Evolutionary conservation across 2,797 vertebrate genomes (phyloP).

Genomic region (Chrysolophus pictus): DNA sequence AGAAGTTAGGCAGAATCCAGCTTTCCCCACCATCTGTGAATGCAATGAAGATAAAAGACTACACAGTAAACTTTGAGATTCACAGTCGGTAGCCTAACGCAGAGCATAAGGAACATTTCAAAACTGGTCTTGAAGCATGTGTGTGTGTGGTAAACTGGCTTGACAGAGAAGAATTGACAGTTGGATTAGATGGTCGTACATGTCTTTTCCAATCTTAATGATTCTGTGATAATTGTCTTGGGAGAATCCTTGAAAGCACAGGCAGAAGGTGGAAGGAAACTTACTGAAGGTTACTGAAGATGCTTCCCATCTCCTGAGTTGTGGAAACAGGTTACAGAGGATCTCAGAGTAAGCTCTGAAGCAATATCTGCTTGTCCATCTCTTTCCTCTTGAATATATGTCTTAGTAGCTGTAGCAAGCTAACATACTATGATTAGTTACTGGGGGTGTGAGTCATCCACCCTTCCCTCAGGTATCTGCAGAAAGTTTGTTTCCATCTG

Average conservation of each 20-base stretch:
- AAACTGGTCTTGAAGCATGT: not conserved
- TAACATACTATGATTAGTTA: not conserved
- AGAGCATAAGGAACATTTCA: not conserved
- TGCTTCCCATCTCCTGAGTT: not conserved
- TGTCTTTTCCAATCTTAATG: too few species aligned
- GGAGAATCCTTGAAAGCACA: not conserved
- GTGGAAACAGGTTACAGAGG: not conserved
- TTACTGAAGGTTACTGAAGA: not conserved
- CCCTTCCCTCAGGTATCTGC: not conserved
- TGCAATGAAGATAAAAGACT: not conserved
- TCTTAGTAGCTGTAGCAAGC: not conserved
- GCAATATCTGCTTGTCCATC: not conserved
- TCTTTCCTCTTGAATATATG: fast-evolving
- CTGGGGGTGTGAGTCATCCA: not conserved
- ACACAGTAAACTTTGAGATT: not conserved
- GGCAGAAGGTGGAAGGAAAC: not conserved
- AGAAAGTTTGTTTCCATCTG: not conserved
- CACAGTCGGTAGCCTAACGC: not conserved
- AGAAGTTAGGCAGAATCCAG: not conserved
- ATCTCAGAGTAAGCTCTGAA: fast-evolving
- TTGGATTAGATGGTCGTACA: too few species aligned
- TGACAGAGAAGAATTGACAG: not conserved
- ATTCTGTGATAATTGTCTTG: not conserved
- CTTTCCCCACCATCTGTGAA: not conserved
- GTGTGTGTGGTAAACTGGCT: not conserved